Percentiles rank a stretch among this genome's conserved stretches.
Evolutionary conservation across 2,797 vertebrate genomes (phyloP).

Genomic region (Nyctibius grandis): DNA sequence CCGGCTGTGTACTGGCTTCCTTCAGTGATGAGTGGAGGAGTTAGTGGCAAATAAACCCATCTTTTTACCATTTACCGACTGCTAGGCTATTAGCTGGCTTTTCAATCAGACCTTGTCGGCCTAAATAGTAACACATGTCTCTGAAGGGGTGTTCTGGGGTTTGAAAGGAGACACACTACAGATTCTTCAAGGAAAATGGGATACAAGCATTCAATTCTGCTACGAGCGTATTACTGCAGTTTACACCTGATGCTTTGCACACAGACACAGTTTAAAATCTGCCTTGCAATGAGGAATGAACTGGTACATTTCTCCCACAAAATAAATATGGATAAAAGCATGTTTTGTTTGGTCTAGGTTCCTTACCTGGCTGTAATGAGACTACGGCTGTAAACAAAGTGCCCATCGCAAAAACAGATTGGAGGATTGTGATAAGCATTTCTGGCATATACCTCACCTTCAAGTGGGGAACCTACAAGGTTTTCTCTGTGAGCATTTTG

Average conservation of each 20-base stretch:
- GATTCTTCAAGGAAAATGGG: slow-evolving; percentile 9
- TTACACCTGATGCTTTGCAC: not conserved
- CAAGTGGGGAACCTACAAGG: not conserved
- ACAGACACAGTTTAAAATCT: not conserved
- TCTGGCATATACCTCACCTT: not conserved
- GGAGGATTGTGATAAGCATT: not conserved
- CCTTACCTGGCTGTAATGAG: not conserved
- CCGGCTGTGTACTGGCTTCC: not conserved
- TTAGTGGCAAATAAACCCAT: not conserved
- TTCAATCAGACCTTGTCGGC: not conserved
- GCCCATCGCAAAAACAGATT: not conserved
- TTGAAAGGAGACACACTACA: not conserved
- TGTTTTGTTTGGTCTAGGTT: not conserved
- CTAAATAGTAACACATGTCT: not conserved
- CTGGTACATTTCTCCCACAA: not conserved
- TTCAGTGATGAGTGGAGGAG: not conserved
- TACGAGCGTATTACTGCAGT: not conserved
- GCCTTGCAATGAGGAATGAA: not conserved
- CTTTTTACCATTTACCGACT: slow-evolving; percentile 20
- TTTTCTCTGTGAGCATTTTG: not conserved
- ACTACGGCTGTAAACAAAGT: not conserved
- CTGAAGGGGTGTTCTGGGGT: not conserved
- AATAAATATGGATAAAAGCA: not conserved
- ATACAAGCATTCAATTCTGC: not conserved
- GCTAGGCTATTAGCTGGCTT: slow-evolving; percentile 14